phyloP scores from a whole-genome alignment of 1,140 invertebrate species.

The Bilobella aurantiaca region DNA sequence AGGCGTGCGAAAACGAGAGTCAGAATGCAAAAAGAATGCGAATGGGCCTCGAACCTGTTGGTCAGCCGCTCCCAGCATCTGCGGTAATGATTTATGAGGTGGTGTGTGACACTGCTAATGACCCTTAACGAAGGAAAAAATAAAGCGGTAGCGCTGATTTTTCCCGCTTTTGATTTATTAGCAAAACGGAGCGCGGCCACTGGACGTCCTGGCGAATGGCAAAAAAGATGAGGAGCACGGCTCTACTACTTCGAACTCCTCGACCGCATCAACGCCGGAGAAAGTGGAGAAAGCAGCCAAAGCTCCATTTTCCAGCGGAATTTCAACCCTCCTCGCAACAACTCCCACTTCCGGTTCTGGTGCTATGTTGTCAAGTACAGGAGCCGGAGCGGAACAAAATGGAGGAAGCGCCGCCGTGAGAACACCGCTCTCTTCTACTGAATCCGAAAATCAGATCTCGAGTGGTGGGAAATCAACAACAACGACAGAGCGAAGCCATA shows the following conservation, averaged over 20 bases:
- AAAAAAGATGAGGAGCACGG: neutral
- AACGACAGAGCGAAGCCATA: slow-evolving; percentile 22
- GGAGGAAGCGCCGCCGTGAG: slow-evolving; percentile 17
- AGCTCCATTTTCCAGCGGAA: neutral
- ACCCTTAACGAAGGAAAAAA: neutral
- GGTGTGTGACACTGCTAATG: no score
- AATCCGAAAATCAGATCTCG: slow-evolving; percentile 24
- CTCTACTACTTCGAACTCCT: neutral
- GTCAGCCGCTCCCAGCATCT: slow-evolving; percentile 60
- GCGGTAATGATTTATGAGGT: neutral
- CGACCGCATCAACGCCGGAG: neutral
- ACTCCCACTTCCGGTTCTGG: neutral
- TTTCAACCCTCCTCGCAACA: no score
- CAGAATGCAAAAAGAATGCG: slow-evolving; percentile 93
- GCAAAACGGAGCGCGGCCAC: neutral
- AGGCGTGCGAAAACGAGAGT: slow-evolving; percentile 92
- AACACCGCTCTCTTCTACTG: slow-evolving; percentile 5
- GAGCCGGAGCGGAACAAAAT: neutral
- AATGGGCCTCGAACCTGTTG: slow-evolving; percentile 83
- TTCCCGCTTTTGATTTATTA: neutral
- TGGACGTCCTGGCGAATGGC: neutral
- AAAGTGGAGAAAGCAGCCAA: neutral
- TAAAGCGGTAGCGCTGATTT: neutral
- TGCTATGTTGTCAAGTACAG: neutral
- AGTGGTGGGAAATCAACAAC: neutral